Evolutionary conservation across 1,140 invertebrate genomes (phyloP).

Genomic region (Ruditapes philippinarum): DNA sequence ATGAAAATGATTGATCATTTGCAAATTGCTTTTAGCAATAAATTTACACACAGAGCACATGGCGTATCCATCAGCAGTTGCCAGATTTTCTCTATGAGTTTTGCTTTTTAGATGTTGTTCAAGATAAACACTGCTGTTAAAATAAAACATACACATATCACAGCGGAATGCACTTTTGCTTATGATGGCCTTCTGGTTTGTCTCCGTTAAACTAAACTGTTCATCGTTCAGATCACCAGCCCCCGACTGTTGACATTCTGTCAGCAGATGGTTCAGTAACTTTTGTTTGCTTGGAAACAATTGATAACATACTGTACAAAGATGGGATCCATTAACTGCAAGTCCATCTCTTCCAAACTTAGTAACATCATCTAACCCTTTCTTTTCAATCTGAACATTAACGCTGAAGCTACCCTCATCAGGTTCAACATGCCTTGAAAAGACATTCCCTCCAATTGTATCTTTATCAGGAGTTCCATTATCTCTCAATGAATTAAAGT

Average conservation of each 20-base stretch:
- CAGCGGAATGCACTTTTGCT: constrained; percentile 88
- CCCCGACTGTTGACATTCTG: not conserved
- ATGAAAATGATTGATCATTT: not conserved
- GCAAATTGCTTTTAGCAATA: constrained; percentile 67
- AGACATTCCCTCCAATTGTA: no score
- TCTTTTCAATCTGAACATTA: no score
- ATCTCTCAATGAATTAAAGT: no score
- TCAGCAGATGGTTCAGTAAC: not conserved
- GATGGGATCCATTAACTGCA: not conserved
- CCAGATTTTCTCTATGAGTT: constrained; percentile 88
- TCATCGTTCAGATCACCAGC: not conserved
- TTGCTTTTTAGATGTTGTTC: constrained; percentile 92
- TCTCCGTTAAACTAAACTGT: not conserved
- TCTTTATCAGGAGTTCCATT: no score
- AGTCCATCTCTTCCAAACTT: not conserved
- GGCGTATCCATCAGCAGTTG: constrained; percentile 89
- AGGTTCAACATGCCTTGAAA: no score
- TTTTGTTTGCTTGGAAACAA: not conserved
- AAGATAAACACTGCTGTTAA: constrained; percentile 92
- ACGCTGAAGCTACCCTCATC: no score
- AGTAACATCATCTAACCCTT: not conserved
- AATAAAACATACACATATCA: constrained; percentile 87
- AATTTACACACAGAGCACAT: constrained; percentile 93
- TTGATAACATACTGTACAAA: not conserved
- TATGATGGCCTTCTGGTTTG: not conserved